Evolutionary conservation across 2,888 invertebrate species (phyloP).

Genomic region (Odontomyia ornata): DNA sequence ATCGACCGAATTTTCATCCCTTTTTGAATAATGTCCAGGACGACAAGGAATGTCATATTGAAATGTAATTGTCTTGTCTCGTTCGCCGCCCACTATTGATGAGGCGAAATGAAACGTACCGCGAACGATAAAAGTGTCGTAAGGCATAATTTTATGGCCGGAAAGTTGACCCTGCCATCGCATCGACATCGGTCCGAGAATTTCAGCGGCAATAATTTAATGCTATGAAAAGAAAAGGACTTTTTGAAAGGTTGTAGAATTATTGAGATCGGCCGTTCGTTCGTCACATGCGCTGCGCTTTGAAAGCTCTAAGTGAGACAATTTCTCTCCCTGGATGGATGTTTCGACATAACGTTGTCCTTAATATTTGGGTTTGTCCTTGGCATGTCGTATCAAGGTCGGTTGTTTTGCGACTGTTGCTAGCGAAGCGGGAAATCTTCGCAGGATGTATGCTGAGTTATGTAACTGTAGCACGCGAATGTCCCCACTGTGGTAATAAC

Average conservation of each 20-base stretch:
- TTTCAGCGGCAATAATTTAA: background rate
- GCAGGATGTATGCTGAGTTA: conserved; percentile 3
- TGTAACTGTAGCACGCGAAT: conserved; percentile 15
- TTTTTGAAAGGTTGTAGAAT: background rate
- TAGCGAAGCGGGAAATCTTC: background rate
- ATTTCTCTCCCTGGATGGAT: background rate
- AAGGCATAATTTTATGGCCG: conserved; percentile 37
- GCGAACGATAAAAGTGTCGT: conserved; percentile 32
- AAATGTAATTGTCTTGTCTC: conserved; percentile 26
- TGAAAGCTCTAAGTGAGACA: background rate
- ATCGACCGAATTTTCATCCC: background rate
- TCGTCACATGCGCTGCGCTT: background rate
- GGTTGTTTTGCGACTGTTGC: background rate
- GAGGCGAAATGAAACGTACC: background rate
- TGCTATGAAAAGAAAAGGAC: background rate
- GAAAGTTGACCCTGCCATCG: conserved; percentile 16
- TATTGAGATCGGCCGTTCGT: background rate
- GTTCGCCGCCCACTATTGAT: background rate
- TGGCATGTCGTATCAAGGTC: no score
- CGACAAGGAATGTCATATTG: conserved; percentile 11
- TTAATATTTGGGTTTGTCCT: background rate
- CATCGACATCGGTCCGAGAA: background rate
- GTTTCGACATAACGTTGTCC: background rate
- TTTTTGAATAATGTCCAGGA: conserved; percentile 23
- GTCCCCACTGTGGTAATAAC: background rate